These are phyloP conservation scores for Peromyscus melanophrys DNA, from an alignment of 2,797 vertebrate genomes.

Conservation along the genomic window DNA sequence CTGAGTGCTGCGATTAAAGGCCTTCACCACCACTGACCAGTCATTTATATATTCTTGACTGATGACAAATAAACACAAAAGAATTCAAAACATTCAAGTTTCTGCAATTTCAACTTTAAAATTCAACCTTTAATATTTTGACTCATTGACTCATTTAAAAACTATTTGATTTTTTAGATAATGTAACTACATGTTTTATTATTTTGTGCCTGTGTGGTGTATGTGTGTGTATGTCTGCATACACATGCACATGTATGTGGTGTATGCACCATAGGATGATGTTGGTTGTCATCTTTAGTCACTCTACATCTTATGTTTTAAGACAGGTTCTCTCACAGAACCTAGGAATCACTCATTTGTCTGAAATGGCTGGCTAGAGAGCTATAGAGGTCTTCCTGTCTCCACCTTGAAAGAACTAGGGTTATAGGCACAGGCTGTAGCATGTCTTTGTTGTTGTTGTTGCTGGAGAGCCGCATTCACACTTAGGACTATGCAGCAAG, in stretches of 20 bases:
- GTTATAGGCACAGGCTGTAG: background rate
- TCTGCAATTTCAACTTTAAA: background rate
- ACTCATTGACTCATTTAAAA: background rate
- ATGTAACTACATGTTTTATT: background rate
- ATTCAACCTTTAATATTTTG: background rate
- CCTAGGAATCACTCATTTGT: background rate
- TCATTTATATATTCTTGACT: background rate
- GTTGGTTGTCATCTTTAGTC: background rate
- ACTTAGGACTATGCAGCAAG: background rate
- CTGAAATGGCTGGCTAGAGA: background rate
- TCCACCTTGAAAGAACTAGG: too few relatives aligned
- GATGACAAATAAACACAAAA: background rate
- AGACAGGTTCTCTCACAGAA: background rate
- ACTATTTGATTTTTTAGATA: slow-evolving; percentile 22
- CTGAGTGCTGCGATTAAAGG: background rate
- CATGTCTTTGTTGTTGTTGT: too few relatives aligned
- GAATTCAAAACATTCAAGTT: background rate
- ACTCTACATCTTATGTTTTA: background rate
- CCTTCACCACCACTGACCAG: background rate
- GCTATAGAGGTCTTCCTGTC: background rate
- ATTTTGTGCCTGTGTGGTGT: background rate
- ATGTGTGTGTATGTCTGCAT: background rate
- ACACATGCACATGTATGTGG: too few relatives aligned
- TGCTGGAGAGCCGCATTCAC: background rate
- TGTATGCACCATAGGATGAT: background rate